These are phyloP conservation scores for Lepus americanus DNA, from an alignment of 2,113 vertebrate genomes.

Conservation along the genomic window DNA sequence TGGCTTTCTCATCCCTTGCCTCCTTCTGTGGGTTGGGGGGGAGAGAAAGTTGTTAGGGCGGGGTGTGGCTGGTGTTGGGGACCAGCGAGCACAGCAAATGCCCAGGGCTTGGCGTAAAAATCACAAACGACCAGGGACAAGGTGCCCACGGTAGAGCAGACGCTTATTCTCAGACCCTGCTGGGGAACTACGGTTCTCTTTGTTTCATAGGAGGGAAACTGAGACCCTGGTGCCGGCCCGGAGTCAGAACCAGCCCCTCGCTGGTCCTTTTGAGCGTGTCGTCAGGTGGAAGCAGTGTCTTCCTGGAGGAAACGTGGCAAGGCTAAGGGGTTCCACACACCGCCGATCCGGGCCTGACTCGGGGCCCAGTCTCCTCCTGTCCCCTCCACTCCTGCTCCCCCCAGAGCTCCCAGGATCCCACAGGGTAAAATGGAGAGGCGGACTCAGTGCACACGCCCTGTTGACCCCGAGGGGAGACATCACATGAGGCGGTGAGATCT, in stretches of 20 bases:
- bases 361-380: fast-evolving
- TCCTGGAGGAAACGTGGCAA: not conserved
- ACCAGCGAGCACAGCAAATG: not conserved
- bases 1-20: fast-evolving
- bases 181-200: not conserved
- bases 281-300: not conserved
- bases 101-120: not conserved
- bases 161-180: fast-evolving
- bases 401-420: no score
- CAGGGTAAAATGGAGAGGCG: no score
- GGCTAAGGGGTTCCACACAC: not conserved
- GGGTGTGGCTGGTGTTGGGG: not conserved
- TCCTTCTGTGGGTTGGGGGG: constrained; percentile 32
- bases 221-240: not conserved
- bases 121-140: not conserved
- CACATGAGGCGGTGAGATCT: not conserved
- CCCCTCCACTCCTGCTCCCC: no score
- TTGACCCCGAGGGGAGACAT: not conserved
- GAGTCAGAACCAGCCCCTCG: not conserved
- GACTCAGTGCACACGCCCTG: not conserved
- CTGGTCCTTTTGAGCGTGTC: not conserved
- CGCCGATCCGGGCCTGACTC: not conserved
- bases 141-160: fast-evolving
- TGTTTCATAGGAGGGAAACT: not conserved
- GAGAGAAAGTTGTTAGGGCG: not conserved